These are phyloP conservation scores for Hirundo rustica DNA, from an alignment of 2,797 vertebrate genomes.

Conservation along the genomic window DNA sequence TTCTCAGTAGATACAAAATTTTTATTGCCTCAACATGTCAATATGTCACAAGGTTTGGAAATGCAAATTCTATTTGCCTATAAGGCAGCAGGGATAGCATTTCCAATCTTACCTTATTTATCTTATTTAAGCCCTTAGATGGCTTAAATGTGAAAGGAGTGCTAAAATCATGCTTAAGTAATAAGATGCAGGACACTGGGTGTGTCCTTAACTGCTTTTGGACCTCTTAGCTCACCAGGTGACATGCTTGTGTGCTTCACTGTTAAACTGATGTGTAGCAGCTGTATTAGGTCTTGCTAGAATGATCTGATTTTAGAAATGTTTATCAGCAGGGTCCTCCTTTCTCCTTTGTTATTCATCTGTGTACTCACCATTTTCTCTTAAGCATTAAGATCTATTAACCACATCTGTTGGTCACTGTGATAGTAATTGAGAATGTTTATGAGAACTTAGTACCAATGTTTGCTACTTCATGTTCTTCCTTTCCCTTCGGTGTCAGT, in stretches of 20 bases:
- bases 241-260: accelerated
- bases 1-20: background rate
- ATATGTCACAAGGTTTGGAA: background rate
- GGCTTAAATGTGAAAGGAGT: background rate
- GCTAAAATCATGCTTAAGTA: background rate
- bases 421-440: background rate
- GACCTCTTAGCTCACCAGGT: background rate
- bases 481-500: background rate
- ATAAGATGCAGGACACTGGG: background rate
- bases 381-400: background rate
- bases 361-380: background rate
- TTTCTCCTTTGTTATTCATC: background rate
- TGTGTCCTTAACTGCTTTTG: background rate
- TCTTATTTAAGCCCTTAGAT: background rate
- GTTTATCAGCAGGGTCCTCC: background rate
- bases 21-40: background rate
- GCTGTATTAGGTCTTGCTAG: background rate
- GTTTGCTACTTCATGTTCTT: background rate
- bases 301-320: background rate
- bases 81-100: background rate
- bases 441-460: background rate
- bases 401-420: background rate
- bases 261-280: background rate
- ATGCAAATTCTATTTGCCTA: background rate
- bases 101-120: background rate